A percentile compares a stretch with the other conserved stretches of the same genome.
Conservation (phyloP, 2,888 invertebrate species). For the Phyto melanocephala region DNA sequence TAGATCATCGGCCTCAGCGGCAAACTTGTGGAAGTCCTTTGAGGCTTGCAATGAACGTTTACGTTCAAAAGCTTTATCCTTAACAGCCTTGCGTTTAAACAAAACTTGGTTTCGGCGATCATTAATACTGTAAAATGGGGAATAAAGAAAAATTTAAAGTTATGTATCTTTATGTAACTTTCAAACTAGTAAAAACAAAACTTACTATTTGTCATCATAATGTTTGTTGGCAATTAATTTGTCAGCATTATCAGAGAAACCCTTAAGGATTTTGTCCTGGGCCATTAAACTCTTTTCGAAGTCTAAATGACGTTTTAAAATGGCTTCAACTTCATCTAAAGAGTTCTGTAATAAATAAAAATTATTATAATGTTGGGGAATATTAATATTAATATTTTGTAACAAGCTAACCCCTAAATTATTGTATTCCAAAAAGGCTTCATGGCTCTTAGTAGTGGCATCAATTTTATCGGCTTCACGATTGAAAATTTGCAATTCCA, state of each 20-base stretch:
- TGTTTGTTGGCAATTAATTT: slow-evolving; percentile 88
- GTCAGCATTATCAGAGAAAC: slow-evolving; percentile 90
- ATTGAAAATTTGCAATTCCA: slow-evolving; percentile 94
- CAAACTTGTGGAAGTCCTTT: slow-evolving; percentile 94
- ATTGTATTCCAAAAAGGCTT: slow-evolving; percentile 93
- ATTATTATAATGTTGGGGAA: not conserved
- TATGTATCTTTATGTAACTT: no score
- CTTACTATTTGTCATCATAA: slow-evolving; percentile 88
- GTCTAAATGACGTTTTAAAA: slow-evolving; percentile 95
- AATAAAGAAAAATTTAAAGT: not conserved
- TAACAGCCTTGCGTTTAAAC: slow-evolving; percentile 86
- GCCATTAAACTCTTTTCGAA: slow-evolving; percentile 94
- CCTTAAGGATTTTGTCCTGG: slow-evolving; percentile 93
- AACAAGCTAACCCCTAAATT: slow-evolving; percentile 87
- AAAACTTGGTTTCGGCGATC: slow-evolving; percentile 87
- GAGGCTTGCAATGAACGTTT: slow-evolving; percentile 89
- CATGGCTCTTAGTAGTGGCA: slow-evolving; percentile 95
- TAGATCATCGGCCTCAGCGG: slow-evolving; percentile 94
- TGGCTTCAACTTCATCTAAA: slow-evolving; percentile 93
- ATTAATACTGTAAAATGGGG: slow-evolving; percentile 81
- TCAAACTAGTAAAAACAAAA: slow-evolving; percentile 54
- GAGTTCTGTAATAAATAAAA: slow-evolving; percentile 83
- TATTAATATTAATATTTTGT: not conserved
- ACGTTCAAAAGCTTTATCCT: slow-evolving; percentile 86
- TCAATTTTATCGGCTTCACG: slow-evolving; percentile 98